Evolutionary conservation across 2,888 invertebrate species (phyloP).

Genomic region (Dolomedes plantarius): DNA sequence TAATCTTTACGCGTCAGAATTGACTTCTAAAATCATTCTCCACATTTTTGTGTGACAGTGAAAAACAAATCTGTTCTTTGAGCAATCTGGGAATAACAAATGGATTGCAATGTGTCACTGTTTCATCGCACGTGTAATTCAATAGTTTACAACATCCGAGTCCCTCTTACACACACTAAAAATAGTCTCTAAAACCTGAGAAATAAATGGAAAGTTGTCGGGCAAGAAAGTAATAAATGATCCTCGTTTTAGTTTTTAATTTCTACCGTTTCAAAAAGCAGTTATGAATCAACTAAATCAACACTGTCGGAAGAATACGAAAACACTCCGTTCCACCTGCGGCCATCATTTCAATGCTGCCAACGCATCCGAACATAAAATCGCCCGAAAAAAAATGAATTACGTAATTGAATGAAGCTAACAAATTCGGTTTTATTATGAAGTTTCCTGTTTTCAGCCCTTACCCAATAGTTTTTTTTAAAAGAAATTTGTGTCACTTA

Average conservation of each 20-base stretch:
- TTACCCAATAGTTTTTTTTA: constrained; percentile 60
- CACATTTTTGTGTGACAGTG: no score
- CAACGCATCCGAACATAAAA: constrained; percentile 43
- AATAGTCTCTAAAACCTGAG: no score
- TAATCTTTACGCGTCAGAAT: no score
- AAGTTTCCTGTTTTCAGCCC: constrained; percentile 6
- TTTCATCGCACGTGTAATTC: no score
- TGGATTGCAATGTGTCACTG: no score
- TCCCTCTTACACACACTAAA: no score
- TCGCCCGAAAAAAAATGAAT: constrained; percentile 23
- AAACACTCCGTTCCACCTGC: constrained; percentile 13
- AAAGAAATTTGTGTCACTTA: constrained; percentile 66
- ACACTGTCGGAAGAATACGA: not conserved
- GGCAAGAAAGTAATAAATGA: not conserved
- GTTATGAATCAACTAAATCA: not conserved
- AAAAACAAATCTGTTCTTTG: no score
- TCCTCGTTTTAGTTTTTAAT: not conserved
- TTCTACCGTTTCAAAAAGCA: not conserved
- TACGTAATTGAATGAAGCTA: constrained; percentile 62
- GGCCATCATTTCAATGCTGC: constrained; percentile 20
- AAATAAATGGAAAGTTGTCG: no score
- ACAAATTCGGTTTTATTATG: constrained; percentile 39
- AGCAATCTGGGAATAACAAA: no score
- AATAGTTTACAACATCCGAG: no score
- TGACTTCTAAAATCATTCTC: no score